Percentiles rank a stretch among this genome's conserved stretches.
These are phyloP conservation scores for Marronus borbonicus DNA, from an alignment of 2,888 invertebrate species.

Conservation along the genomic window DNA sequence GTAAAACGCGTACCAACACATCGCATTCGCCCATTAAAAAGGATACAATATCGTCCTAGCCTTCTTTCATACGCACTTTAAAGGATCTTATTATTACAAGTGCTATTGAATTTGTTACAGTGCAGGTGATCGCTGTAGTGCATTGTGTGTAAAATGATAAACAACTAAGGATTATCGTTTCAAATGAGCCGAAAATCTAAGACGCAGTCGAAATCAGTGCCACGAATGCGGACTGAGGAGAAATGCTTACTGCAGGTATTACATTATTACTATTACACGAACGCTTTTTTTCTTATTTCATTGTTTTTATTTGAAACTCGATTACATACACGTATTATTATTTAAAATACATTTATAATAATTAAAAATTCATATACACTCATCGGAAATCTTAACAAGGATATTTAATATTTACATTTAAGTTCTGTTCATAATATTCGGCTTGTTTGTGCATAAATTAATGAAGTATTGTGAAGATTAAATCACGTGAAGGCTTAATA, in stretches of 20 bases:
- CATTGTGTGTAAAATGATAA: constrained; percentile 31
- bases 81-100: constrained; percentile 12
- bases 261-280: background rate
- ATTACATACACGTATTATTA: background rate
- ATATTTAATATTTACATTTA: too few species aligned
- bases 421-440: too few species aligned
- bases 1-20: constrained; percentile 27
- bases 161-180: constrained; percentile 2
- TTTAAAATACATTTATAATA: too few species aligned
- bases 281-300: background rate
- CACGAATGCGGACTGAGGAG: constrained; percentile 22
- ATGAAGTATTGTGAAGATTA: too few species aligned
- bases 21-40: constrained; percentile 20
- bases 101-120: constrained; percentile 36
- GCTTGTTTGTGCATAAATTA: too few species aligned
- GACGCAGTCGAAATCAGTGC: constrained; percentile 1
- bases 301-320: background rate
- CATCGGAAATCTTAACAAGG: too few species aligned
- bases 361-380: too few species aligned
- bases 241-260: constrained; percentile 43
- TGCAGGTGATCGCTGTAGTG: constrained; percentile 21
- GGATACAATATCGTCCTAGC: background rate
- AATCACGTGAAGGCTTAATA: too few species aligned
- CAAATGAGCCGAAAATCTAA: constrained; percentile 37
- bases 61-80: background rate